Base-by-base conservation (phyloP, 2,113 vertebrate species). In the Scophthalmus maximus region DNA sequence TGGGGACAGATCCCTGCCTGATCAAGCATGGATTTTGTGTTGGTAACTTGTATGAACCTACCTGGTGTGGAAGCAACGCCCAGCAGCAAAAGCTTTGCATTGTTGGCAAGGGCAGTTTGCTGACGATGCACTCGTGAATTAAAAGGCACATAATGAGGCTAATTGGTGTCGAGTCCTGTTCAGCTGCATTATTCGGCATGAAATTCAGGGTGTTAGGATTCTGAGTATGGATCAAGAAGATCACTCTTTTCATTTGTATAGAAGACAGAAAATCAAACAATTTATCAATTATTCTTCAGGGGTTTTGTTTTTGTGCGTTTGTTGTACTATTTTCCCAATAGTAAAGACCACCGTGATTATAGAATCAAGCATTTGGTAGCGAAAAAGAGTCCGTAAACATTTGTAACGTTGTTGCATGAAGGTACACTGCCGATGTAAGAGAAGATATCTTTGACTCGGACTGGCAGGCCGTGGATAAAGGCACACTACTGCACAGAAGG, bases 151-250 rank as follows among this genome's bases (percentile, higher is more conserved):
- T 26, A 62, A 20, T 71, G 65, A 36, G 47, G 36, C 30, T 78
- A 85, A 85, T 73, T 74, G 46, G 56, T 73, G 53, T 50, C 55
- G 52, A n/a, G 51, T 50, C 9, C 6, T 26, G 59, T 49, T 76
- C 52, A 52, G 46, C 9, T 12, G 17, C 12, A 32, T 52, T 47
- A 18, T 57, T 22, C 60, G 78, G 27, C 6, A 64, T 20, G 47
- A 15, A 76, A 71, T 60, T 60, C 11, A 23, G 8, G 36, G 2
- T 46, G 65, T 17, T 27, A 9, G 44, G 23, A 15, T 60, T 69
- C 50, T 80, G 23, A 59, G 22, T 26, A 7, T 58, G 12, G 30
- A 66, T 61, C 23, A 47, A 49, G 2, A 47, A 49, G 2, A 74
- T 70, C 25, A 12, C 14, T 52, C 34, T n/a, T 42, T 50, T 7